Evolutionary conservation across 2,113 vertebrate species (phyloP).

Genomic region (Sardina pilchardus): DNA sequence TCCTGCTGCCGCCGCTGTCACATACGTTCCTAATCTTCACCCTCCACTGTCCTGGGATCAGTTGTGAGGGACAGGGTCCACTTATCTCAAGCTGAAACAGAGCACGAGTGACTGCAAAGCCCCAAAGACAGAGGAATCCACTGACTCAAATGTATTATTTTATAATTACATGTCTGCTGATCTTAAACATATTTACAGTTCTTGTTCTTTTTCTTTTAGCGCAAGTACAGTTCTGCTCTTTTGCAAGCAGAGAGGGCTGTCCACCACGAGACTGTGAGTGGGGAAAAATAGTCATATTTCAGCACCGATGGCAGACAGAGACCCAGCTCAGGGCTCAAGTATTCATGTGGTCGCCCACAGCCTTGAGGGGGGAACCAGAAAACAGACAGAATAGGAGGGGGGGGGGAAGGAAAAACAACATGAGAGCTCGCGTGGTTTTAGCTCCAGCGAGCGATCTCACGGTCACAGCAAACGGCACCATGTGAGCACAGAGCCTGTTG

Average conservation of each 20-base stretch:
- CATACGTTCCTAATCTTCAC: neutral
- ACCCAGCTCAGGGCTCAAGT: neutral
- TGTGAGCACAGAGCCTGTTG: neutral
- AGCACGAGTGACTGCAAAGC: neutral
- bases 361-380: neutral
- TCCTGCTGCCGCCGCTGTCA: neutral
- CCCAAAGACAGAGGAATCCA: neutral
- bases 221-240: neutral
- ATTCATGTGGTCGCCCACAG: conserved; percentile 11
- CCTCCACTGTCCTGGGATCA: neutral
- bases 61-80: neutral
- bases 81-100: neutral
- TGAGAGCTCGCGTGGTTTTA: neutral
- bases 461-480: neutral
- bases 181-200: neutral
- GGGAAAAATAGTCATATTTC: conserved; percentile 10
- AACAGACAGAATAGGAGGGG: neutral
- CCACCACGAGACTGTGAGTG: neutral
- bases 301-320: neutral
- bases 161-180: conserved; percentile 1
- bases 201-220: neutral
- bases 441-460: neutral
- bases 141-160: conserved; percentile 8
- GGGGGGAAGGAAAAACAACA: neutral
- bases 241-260: neutral